These are phyloP conservation scores for Chouioia cunea DNA, from an alignment of 2,888 invertebrate species.

Conservation along the genomic window DNA sequence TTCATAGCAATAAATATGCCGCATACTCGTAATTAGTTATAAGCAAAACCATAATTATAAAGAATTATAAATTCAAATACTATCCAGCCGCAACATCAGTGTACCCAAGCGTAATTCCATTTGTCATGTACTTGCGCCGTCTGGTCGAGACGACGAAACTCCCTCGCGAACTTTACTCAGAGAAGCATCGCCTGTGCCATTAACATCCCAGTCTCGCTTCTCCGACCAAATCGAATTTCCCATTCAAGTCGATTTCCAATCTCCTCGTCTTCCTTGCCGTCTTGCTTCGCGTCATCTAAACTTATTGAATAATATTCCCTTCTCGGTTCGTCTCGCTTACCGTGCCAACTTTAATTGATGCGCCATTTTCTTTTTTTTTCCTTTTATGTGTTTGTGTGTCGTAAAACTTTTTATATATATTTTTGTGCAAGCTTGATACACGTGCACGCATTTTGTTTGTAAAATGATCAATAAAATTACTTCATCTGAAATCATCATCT, in stretches of 20 bases:
- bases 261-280: slow-evolving; percentile 22
- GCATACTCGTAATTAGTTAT: too few species aligned
- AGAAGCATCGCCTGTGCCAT: slow-evolving; percentile 17
- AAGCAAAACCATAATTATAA: too few species aligned
- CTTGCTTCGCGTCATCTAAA: slow-evolving; percentile 14
- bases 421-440: background rate
- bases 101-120: slow-evolving; percentile 10
- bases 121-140: slow-evolving; percentile 17
- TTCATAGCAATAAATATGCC: too few species aligned
- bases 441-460: slow-evolving; percentile 14
- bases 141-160: slow-evolving; percentile 11
- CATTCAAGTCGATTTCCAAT: slow-evolving; percentile 47
- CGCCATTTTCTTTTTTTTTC: slow-evolving; percentile 10
- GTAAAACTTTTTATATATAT: background rate
- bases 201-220: slow-evolving; percentile 29
- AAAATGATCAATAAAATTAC: slow-evolving; percentile 34
- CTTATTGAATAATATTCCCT: slow-evolving; percentile 44
- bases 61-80: too few species aligned
- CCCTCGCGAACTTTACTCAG: slow-evolving; percentile 20
- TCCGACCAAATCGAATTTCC: slow-evolving; percentile 43
- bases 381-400: background rate
- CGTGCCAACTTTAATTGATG: slow-evolving; percentile 37
- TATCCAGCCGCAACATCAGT: background rate
- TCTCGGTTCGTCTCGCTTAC: slow-evolving; percentile 4
- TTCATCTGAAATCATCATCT: slow-evolving; percentile 6